Percentiles rank a stretch among this genome's conserved stretches.
Conservation (phyloP, 2,888 invertebrate genomes). For the Cerastis rubricosa region DNA sequence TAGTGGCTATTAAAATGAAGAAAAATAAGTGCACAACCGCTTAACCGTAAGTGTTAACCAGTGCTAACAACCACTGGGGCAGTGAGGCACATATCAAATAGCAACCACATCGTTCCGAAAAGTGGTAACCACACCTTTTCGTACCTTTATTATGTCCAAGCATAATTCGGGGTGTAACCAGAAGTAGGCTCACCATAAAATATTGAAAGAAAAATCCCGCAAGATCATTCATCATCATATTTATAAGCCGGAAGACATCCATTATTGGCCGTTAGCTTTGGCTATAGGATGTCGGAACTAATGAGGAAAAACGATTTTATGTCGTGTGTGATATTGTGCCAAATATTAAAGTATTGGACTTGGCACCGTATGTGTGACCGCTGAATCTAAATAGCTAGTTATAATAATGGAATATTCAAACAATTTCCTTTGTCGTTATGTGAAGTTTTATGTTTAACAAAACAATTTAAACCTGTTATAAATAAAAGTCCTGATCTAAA, state of each 20-base stretch:
- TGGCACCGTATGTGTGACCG: constrained; percentile 18
- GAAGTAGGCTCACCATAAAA: constrained; percentile 11
- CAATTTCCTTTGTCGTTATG: not conserved
- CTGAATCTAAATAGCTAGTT: not conserved
- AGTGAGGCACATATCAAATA: not conserved
- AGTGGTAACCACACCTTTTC: not conserved
- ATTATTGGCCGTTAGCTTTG: constrained; percentile 51
- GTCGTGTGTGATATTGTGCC: constrained; percentile 31
- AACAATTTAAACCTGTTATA: not conserved
- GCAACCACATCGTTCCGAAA: not conserved
- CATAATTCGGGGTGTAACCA: constrained; percentile 30
- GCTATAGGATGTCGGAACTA: constrained; percentile 46
- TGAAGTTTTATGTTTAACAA: not conserved
- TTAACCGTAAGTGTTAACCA: not conserved
- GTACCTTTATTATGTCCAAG: not conserved
- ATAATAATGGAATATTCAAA: not conserved
- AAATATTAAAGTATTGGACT: constrained; percentile 35
- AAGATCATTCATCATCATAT: constrained; percentile 55
- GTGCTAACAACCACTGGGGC: not conserved
- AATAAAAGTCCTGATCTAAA: not conserved
- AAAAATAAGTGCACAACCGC: not conserved
- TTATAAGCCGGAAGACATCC: constrained; percentile 54
- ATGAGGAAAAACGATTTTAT: constrained; percentile 54
- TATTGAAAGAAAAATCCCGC: constrained; percentile 47
- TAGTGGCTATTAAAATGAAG: not conserved